Evolutionary conservation across 1,140 invertebrate species (phyloP).

Genomic region (Xylocopa sonorina): DNA sequence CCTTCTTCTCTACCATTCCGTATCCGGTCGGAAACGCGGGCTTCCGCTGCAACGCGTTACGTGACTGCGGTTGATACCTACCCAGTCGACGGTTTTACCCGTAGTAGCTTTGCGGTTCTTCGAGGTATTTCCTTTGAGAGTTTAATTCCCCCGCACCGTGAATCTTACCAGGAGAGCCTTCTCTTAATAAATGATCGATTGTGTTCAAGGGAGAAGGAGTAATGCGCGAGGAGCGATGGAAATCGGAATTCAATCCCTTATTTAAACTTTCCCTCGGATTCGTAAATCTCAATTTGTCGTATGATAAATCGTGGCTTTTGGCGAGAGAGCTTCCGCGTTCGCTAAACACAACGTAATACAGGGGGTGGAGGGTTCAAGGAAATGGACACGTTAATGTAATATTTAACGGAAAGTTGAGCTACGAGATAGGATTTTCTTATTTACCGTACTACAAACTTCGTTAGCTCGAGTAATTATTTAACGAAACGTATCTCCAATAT

Average conservation of each 20-base stretch:
- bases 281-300: conserved; percentile 23
- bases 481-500: neutral
- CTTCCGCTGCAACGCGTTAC: conserved; percentile 62
- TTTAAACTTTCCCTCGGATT: conserved; percentile 12
- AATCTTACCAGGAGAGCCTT: neutral
- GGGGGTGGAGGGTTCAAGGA: neutral
- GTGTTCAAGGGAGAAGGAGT: neutral
- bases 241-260: too few relatives aligned
- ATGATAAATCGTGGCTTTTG: conserved; percentile 14
- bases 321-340: too few relatives aligned
- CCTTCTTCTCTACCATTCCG: conserved; percentile 20
- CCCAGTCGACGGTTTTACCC: conserved; percentile 7
- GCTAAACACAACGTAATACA: too few relatives aligned
- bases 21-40: conserved; percentile 49
- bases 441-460: neutral
- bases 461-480: neutral
- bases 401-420: neutral
- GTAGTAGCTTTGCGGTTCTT: conserved; percentile 25
- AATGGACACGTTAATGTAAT: neutral
- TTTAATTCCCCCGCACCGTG: neutral
- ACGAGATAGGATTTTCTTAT: neutral
- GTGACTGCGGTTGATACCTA: conserved; percentile 45
- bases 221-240: neutral
- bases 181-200: conserved; percentile 41
- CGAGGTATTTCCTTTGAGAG: conserved; percentile 23